These are phyloP conservation scores for Kryptolebias ocellatus DNA, from an alignment of 2,797 vertebrate species.

Conservation along the genomic window DNA sequence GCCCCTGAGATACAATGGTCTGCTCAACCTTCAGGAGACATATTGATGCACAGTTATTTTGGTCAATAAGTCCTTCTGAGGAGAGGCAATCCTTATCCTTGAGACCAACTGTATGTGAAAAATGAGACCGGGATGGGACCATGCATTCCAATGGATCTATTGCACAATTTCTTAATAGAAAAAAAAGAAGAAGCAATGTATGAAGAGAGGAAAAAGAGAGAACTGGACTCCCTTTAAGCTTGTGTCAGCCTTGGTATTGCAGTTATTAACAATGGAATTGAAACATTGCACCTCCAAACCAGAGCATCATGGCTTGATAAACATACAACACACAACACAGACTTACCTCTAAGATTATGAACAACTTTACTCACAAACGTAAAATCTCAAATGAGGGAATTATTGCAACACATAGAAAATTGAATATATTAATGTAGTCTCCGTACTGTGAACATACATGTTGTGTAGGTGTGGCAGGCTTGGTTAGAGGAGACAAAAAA, in stretches of 20 bases:
- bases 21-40: constrained; percentile 80
- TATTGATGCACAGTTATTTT: constrained; percentile 84
- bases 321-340: constrained; percentile 48
- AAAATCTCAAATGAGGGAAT: constrained; percentile 33
- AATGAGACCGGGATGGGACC: constrained; percentile 78
- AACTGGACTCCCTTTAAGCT: constrained; percentile 65
- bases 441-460: not conserved
- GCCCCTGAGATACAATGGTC: constrained; percentile 67
- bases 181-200: constrained; percentile 22
- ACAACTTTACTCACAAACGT: constrained; percentile 40
- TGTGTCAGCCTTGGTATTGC: constrained; percentile 66
- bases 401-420: constrained; percentile 6
- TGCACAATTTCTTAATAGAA: constrained; percentile 65
- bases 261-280: constrained; percentile 68
- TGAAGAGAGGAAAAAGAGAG: constrained; percentile 30
- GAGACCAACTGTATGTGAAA: constrained; percentile 79
- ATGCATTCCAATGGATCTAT: constrained; percentile 80
- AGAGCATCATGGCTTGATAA: constrained; percentile 57
- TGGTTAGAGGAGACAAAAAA: constrained; percentile 2
- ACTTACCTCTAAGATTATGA: constrained; percentile 46
- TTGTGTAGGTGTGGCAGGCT: not conserved
- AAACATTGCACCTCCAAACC: constrained; percentile 55
- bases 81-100: constrained; percentile 82
- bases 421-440: constrained; percentile 15
- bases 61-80: constrained; percentile 85